These are phyloP conservation scores for Cynoglossus semilaevis DNA, from an alignment of 2,113 vertebrate genomes.

Conservation along the genomic window DNA sequence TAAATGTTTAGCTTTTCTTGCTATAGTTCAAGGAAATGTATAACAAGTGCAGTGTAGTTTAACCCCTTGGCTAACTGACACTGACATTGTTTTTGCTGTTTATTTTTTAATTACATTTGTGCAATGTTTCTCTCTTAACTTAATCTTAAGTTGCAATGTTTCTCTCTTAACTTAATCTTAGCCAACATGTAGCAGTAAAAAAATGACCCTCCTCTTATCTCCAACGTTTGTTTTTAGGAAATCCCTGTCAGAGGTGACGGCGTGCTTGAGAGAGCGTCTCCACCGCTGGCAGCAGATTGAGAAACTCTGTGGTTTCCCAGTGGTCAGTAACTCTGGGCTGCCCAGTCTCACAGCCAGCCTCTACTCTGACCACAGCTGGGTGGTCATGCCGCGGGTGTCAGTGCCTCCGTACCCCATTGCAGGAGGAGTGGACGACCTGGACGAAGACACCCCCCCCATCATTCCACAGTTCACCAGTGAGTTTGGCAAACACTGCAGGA, in stretches of 20 bases:
- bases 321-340: constrained; percentile 93
- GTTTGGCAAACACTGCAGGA: constrained; percentile 29
- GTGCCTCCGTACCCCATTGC: constrained; percentile 96
- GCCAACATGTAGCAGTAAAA: no score
- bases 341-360: constrained; percentile 92
- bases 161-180: no score
- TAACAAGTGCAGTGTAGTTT: no score
- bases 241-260: constrained; percentile 92
- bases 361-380: constrained; percentile 98
- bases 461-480: constrained; percentile 91
- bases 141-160: no score
- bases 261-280: constrained; percentile 92
- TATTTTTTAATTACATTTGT: no score
- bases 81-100: no score
- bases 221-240: constrained; percentile 75
- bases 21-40: no score
- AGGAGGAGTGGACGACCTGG: constrained; percentile 94
- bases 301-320: constrained; percentile 96
- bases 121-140: no score
- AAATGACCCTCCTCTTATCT: neutral
- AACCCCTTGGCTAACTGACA: no score
- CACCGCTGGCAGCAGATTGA: constrained; percentile 99
- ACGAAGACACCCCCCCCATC: constrained; percentile 96
- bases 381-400: constrained; percentile 96
- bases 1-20: no score